A percentile compares a stretch with the other conserved stretches of the same genome.
Evolutionary conservation across 2,888 invertebrate genomes (phyloP).

Genomic region (Andrena dorsata): DNA sequence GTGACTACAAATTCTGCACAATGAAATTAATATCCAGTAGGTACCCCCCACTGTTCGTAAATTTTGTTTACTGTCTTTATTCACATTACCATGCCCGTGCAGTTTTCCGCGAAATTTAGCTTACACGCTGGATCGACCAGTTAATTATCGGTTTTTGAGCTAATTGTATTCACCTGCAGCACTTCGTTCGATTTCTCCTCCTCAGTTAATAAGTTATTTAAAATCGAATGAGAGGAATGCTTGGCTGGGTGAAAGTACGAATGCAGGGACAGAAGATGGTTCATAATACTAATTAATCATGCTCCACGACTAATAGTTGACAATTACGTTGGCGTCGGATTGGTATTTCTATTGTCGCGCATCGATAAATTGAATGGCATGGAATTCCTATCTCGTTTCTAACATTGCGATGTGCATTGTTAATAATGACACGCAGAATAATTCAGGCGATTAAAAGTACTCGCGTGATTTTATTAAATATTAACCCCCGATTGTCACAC

Average conservation of each 20-base stretch:
- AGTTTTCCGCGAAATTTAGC: slow-evolving; percentile 27
- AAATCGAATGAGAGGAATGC: not conserved
- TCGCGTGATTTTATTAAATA: too few relatives aligned
- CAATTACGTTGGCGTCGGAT: slow-evolving; percentile 28
- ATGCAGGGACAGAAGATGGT: not conserved
- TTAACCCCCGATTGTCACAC: too few relatives aligned
- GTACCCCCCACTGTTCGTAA: not conserved
- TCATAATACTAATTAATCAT: slow-evolving; percentile 3
- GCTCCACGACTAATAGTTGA: slow-evolving; percentile 30
- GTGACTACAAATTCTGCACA: not conserved
- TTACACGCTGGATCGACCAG: not conserved
- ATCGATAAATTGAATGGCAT: not conserved
- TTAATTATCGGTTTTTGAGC: slow-evolving; percentile 43
- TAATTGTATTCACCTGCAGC: slow-evolving; percentile 26
- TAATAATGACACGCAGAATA: too few relatives aligned
- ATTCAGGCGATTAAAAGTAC: too few relatives aligned
- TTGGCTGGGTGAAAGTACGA: not conserved
- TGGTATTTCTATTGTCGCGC: slow-evolving; percentile 40
- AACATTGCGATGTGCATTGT: too few relatives aligned
- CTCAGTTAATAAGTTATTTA: not conserved
- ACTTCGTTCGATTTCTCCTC: slow-evolving; percentile 19
- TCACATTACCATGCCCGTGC: not conserved
- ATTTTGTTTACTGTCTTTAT: slow-evolving; percentile 26
- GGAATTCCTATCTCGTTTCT: too few relatives aligned
- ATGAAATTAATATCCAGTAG: slow-evolving; percentile 2